phyloP scores from a whole-genome alignment of 2,888 invertebrate genomes.

The Pediacus dermestoides region DNA sequence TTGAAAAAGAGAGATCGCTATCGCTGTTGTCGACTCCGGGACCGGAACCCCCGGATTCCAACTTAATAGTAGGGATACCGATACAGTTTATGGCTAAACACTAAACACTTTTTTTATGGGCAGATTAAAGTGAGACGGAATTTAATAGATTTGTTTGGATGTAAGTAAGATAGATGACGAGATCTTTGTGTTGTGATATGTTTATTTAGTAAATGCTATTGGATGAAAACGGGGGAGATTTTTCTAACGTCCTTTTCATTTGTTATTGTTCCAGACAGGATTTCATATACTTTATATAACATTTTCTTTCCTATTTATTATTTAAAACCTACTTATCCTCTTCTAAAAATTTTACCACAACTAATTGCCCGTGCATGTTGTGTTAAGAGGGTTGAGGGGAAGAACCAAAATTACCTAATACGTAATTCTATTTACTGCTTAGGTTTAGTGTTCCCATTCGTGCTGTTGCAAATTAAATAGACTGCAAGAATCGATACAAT shows the following conservation, averaged over 20 bases:
- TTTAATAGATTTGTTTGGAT: conserved; percentile 45
- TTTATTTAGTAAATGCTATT: conserved; percentile 39
- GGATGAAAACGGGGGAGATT: conserved; percentile 37
- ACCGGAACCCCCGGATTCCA: not conserved
- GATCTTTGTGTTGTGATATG: conserved; percentile 38
- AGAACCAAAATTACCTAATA: too few species aligned
- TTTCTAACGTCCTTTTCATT: conserved; percentile 34
- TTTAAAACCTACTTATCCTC: conserved; percentile 30
- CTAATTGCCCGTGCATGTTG: too few species aligned
- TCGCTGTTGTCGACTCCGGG: conserved; percentile 6
- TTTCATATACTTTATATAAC: too few species aligned
- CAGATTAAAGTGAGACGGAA: conserved; percentile 45
- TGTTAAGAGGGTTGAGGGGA: too few species aligned
- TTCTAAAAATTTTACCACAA: too few species aligned
- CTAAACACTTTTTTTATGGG: conserved; percentile 49
- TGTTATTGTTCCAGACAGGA: too few species aligned
- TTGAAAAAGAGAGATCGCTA: conserved; percentile 12
- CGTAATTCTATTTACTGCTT: too few species aligned
- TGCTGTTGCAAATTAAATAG: too few species aligned
- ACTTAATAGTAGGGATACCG: conserved; percentile 45
- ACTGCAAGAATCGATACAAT: too few species aligned
- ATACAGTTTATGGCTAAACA: conserved; percentile 50
- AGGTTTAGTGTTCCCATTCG: too few species aligned
- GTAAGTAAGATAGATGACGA: conserved; percentile 38
- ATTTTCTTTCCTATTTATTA: conserved; percentile 32